Percentiles rank a stretch among this genome's conserved stretches.
phyloP scores from a whole-genome alignment of 2,113 vertebrate species.

The Ochotona princeps region DNA sequence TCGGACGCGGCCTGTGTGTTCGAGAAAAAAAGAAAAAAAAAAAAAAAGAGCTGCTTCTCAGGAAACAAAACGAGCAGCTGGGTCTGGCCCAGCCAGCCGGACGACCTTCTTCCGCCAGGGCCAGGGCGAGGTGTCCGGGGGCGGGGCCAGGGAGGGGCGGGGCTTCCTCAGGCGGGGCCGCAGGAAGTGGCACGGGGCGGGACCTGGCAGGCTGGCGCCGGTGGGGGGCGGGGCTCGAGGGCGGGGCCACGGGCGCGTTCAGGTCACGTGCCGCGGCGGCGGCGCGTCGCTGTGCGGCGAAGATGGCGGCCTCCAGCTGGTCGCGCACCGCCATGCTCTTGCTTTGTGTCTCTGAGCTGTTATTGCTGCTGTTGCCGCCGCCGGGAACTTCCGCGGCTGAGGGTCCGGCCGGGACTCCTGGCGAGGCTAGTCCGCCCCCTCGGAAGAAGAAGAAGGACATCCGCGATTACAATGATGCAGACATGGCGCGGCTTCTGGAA shows the following conservation, averaged over 20 bases:
- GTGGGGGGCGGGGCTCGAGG: neutral
- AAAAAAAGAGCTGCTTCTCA: neutral
- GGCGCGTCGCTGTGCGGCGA: slow-evolving; percentile 1
- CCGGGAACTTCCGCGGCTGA: slow-evolving; percentile 66
- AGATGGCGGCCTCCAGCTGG: slow-evolving; percentile 80
- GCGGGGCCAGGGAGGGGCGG: neutral
- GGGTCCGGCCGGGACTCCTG: neutral
- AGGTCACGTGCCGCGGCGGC: neutral
- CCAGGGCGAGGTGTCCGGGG: neutral
- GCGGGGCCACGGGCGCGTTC: neutral
- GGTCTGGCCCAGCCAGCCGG: accelerated
- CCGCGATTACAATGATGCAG: slow-evolving; percentile 97
- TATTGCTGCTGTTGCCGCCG: slow-evolving; percentile 22
- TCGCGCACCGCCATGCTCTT: slow-evolving; percentile 30
- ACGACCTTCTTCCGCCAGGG: accelerated
- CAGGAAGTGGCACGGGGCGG: neutral
- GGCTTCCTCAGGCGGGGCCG: neutral
- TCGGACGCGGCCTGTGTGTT: neutral
- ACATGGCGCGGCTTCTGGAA: slow-evolving; percentile 97
- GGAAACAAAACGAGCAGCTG: neutral
- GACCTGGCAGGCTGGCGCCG: neutral
- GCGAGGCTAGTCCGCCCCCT: slow-evolving; percentile 74
- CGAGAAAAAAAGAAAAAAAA: too few relatives aligned
- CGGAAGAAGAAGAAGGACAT: slow-evolving; percentile 94
- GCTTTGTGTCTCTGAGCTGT: slow-evolving; percentile 56